A percentile compares a stretch with the other conserved stretches of the same genome.
phyloP scores from a whole-genome alignment of 2,797 vertebrate genomes.

The Holocentrus rufus region DNA sequence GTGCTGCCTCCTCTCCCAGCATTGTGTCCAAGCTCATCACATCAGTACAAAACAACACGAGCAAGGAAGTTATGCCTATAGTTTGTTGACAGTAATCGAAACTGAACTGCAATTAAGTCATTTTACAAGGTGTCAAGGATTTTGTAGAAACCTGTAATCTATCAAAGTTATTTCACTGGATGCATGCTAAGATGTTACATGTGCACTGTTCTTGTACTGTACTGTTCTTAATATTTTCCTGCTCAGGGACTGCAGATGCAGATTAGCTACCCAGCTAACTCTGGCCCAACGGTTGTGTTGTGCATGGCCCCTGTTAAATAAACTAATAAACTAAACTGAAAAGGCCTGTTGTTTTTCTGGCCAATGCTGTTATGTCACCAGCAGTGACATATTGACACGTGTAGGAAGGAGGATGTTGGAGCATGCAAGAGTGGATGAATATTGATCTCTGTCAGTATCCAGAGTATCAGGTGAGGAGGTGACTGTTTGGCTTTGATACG shows the following conservation, averaged over 20 bases:
- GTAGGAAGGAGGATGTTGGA: background rate
- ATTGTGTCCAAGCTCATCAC: background rate
- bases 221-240: too few relatives aligned
- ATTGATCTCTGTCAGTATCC: conserved; percentile 13
- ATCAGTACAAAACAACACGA: background rate
- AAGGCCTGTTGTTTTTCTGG: conserved; percentile 19
- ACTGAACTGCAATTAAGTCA: conserved; percentile 2
- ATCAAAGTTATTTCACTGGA: background rate
- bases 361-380: conserved; percentile 26
- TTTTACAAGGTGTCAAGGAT: background rate
- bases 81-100: background rate
- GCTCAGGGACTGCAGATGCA: too few relatives aligned
- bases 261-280: too few relatives aligned
- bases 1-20: background rate
- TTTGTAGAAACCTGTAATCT: background rate
- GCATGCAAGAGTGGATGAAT: background rate
- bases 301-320: too few relatives aligned
- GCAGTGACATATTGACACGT: conserved; percentile 8
- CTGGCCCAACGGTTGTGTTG: too few relatives aligned
- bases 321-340: background rate
- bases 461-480: background rate
- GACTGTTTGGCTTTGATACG: background rate
- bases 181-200: too few relatives aligned
- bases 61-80: background rate
- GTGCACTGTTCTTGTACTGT: too few relatives aligned